Conservation (phyloP, 2,797 vertebrate species). For the Phalloptychus januarius region DNA sequence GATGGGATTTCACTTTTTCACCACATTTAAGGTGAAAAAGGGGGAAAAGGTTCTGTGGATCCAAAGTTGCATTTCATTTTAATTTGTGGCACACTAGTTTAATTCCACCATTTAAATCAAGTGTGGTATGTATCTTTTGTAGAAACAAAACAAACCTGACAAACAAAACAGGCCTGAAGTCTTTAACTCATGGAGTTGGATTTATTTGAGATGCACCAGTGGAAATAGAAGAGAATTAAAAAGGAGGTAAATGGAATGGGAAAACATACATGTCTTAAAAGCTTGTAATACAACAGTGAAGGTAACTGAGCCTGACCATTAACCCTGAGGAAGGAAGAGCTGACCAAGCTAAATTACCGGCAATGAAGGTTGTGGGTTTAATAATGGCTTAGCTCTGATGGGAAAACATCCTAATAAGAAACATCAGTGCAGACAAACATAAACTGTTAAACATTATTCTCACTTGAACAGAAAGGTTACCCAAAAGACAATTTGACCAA, state of each 20-base stretch:
- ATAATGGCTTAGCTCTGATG: neutral
- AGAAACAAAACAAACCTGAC: neutral
- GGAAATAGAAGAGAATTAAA: neutral
- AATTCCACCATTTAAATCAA: neutral
- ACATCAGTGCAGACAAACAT: neutral
- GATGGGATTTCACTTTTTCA: constrained; percentile 43
- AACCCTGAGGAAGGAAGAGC: neutral
- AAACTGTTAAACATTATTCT: neutral
- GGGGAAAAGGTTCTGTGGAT: constrained; percentile 48
- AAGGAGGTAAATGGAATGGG: neutral
- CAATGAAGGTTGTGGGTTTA: neutral
- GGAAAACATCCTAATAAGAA: neutral
- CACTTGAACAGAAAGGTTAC: neutral
- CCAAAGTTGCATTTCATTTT: neutral
- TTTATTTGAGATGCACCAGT: neutral
- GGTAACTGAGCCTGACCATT: neutral
- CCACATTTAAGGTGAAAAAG: constrained; percentile 30
- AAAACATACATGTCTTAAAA: neutral
- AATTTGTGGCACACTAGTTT: neutral
- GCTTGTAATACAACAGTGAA: neutral
- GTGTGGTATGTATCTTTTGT: neutral
- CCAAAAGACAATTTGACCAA: neutral
- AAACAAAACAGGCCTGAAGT: neutral
- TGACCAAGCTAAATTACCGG: neutral
- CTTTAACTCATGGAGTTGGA: neutral